Base-by-base conservation (phyloP, 2,113 vertebrate species). In the Hippocampus guttulatus region DNA sequence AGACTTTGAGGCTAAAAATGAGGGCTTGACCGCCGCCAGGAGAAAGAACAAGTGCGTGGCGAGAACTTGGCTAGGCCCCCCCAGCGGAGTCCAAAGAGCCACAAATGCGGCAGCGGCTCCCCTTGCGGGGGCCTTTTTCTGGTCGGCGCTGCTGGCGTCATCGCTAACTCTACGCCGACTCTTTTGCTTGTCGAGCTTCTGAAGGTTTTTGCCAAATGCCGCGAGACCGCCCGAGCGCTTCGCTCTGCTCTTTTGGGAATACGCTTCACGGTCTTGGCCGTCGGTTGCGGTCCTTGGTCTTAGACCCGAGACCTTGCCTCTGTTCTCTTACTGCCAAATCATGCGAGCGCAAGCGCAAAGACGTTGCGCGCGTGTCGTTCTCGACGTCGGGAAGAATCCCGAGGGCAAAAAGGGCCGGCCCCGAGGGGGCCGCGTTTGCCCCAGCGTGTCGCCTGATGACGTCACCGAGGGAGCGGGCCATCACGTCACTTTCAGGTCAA, bases 21-120 rank as follows among this genome's bases (percentile, higher is more conserved):
- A 92, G 73, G 75, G 71, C 4, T 85, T 89, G 63, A 70, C 64
- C 61, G 70, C 89, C 33, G 87, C 91, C 18, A 92, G 92, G 70
- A 93, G 94, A 84, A 97, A 94, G 92, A 93, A 95, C 88, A 98
- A 98, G 88, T 98, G 96, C 75, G 93, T 92, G 83, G 93, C 93
- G 69, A 93, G 94, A 91, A 94, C 74, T 92, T 94, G 91, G 72
- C 79, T 95, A 20, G 93, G 93, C 66, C 88, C 94, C 33, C 96
- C 96, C 27, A 97, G 93, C 0, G 96, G 96, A 78, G 96, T 98
- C 64, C 95, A 96, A 91, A 94, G 93, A 89, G 94, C 93, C 0
- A 92, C 92, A 41, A 90, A 84, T 8, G 73, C 87, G 63, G 88
- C 83, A 25, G 78, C 76, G 7, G 85, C 88, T 77, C 88, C 1